A percentile compares a stretch with the other conserved stretches of the same genome.
Evolutionary conservation across 2,113 vertebrate species (phyloP).

Genomic region (Tringa solitaria): DNA sequence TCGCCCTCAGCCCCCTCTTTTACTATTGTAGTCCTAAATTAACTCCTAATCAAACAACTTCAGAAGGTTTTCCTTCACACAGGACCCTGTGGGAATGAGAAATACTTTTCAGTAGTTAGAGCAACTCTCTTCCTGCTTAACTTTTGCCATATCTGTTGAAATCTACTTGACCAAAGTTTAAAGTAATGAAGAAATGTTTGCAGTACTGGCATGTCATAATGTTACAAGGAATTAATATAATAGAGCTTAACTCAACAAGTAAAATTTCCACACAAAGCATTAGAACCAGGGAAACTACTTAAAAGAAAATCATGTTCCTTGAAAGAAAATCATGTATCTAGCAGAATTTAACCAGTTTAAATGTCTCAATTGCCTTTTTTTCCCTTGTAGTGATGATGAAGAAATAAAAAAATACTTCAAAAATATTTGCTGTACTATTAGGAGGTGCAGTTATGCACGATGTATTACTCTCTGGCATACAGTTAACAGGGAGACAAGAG

Average conservation of each 20-base stretch:
- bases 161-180: not conserved
- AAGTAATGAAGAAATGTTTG: not conserved
- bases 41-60: not conserved
- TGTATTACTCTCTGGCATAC: not conserved
- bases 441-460: not conserved
- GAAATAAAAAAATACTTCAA: conserved; percentile 31
- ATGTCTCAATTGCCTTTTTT: not conserved
- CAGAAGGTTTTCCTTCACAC: not conserved
- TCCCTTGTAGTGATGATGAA: not conserved
- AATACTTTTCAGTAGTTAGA: not conserved
- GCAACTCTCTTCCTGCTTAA: not conserved
- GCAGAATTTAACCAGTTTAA: conserved; percentile 32
- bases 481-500: not conserved
- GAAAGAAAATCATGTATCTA: not conserved
- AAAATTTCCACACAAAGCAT: not conserved
- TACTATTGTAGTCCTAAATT: not conserved
- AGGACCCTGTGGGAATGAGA: not conserved
- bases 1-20: not conserved
- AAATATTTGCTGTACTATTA: conserved; percentile 49
- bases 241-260: not conserved
- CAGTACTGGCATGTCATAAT: not conserved
- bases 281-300: not conserved
- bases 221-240: not conserved
- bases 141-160: not conserved
- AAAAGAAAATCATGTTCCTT: not conserved